Base-by-base conservation (phyloP, 2,113 vertebrate species). In the Amphiprion percula region DNA sequence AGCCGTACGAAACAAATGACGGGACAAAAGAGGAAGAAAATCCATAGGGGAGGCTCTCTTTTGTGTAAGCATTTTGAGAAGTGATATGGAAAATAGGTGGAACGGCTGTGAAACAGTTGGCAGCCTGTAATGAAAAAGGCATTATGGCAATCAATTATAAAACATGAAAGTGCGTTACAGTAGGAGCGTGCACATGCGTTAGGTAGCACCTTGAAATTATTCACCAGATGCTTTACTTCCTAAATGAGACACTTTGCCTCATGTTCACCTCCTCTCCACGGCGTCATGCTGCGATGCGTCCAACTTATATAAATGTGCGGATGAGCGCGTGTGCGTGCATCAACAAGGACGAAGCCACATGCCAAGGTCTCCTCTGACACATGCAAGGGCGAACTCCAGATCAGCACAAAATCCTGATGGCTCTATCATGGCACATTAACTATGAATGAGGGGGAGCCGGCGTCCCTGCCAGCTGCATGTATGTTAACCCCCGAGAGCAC, bases 341-440 rank as follows among this genome's bases (percentile, higher is more conserved):
- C 52, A 33, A 37, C 61, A 67, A 77, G 65, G 66, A 67, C 10
- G 3, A 49, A 16, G 33, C 53, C 65, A 63, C 15, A 39, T 17
- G 56, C 67, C 60, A 68, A 64, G 62, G 66, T 79, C 75, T 82
- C 62, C 59, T 75, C 52, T 44, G 60, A 79, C 70, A 79, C 54
- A 74, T 55, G 67, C 67, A 61, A 75, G 82, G 79, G 69, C 77
- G 41, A 80, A 85, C 52, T 50, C 39, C 52, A 58, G 44, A 70
- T 87, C 80, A 77, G 82, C 66, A 80, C 65, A 75, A 83, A 74
- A 33, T 68, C 80, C 66, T 70, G 65, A 85, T 82, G 80, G 61
- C 80, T 83, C 82, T 49, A 89, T 90, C 82, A 73, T 77, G 73
- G 75, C 80, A 85, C 83, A 87, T 88, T 85, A 85, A 74, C 33